Evolutionary conservation across 2,797 vertebrate genomes (phyloP).

Genomic region (Gymnothorax reevesii): DNA sequence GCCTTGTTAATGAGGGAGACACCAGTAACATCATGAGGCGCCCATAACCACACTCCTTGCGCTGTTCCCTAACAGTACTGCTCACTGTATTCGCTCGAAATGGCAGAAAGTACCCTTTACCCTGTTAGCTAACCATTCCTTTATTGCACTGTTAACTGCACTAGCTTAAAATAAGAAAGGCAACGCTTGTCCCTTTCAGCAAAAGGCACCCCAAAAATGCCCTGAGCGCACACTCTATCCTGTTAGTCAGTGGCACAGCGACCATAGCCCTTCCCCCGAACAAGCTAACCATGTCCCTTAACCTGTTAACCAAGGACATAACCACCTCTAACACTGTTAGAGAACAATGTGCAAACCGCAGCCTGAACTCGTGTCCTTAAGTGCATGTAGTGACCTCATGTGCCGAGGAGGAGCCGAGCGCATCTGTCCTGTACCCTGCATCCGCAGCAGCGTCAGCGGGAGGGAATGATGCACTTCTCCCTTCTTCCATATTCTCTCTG

Average conservation of each 20-base stretch:
- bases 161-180: too few species aligned
- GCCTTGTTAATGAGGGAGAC: too few species aligned
- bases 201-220: neutral
- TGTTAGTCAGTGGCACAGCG: neutral
- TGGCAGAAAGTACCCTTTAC: too few species aligned
- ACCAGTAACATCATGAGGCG: neutral
- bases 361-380: neutral
- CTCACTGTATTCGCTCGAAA: too few species aligned
- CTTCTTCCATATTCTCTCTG: neutral
- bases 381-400: too few species aligned
- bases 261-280: neutral
- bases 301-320: neutral
- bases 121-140: too few species aligned
- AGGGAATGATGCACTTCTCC: neutral
- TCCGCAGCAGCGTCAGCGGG: too few species aligned
- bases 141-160: too few species aligned
- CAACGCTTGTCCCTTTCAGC: neutral
- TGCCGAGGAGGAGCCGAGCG: too few species aligned
- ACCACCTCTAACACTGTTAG: neutral
- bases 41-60: neutral
- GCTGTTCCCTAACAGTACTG: neutral
- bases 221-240: neutral
- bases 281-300: neutral
- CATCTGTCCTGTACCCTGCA: too few species aligned
- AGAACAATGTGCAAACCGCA: neutral